Base-by-base conservation (phyloP, 2,888 invertebrate genomes). In the Petrolisthes cinctipes region DNA sequence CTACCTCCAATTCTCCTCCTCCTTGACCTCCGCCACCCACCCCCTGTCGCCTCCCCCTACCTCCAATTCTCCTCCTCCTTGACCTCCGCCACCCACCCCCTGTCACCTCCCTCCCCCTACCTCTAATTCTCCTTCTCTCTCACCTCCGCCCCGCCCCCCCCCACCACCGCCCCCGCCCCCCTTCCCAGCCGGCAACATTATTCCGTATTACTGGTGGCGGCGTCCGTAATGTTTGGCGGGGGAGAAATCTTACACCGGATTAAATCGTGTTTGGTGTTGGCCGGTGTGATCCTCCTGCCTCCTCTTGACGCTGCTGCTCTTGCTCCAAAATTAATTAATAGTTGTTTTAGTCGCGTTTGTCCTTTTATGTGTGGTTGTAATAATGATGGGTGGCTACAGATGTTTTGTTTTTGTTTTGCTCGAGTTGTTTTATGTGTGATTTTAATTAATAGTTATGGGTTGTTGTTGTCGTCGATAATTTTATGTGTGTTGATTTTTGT, bases 201-300 rank as follows among this genome's bases (percentile, higher is more conserved):
- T 61, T 61, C 61, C 11, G 61, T 61, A 61, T 61, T 61, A 61
- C 9, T 17, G 61, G 11, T 61, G 61, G 71, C n/a, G 20, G 71
- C 20, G 6, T 11, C 71, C 20, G 17, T 71, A 71, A 71, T 71
- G 71, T 71, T 71, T 71, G 71, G 71, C 20, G 71, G 71, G 71
- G 71, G 14, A 20, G 71, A 71, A 71, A 71, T 71, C 71, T 71
- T 11, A n/a, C 71, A 71, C 71, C 71, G 20, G n/a, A n/a, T 71
- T 71, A n/a, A 71, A 71, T 71, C 17, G 6, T 71, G 20, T 71
- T 71, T 71, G 71, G 71, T 11, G 14, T 71, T 4, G 71, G 17
- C 6, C 71, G 71, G 71, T 71, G 17, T 37, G 37, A 37, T 37
- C 37, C 37, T 37, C 37, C 37, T 37, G 37, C 37, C 37, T 37